These are phyloP conservation scores for Recurvirostra avosetta DNA, from an alignment of 2,113 vertebrate species.

Conservation along the genomic window DNA sequence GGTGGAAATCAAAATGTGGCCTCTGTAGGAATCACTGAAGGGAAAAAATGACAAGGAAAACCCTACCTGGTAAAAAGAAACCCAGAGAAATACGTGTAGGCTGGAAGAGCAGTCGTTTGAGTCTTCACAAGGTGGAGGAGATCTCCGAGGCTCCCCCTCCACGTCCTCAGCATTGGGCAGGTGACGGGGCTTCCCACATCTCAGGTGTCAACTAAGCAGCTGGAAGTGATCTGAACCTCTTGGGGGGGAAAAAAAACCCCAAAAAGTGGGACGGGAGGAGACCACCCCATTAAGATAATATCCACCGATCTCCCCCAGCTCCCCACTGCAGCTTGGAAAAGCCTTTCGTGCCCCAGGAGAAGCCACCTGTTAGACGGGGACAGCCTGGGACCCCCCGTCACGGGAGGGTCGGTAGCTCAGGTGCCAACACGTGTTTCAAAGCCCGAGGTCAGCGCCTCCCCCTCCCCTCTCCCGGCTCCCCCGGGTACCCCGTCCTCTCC, in stretches of 20 bases:
- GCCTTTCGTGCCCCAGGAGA: background rate
- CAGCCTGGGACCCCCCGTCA: background rate
- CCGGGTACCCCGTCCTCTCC: background rate
- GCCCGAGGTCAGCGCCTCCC: background rate
- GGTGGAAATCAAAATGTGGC: background rate
- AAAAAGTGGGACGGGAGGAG: background rate
- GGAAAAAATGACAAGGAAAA: background rate
- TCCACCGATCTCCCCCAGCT: accelerated
- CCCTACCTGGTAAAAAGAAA: background rate
- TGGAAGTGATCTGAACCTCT: background rate
- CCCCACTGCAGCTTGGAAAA: background rate
- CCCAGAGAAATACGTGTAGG: accelerated
- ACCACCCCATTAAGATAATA: background rate
- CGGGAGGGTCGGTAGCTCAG: background rate
- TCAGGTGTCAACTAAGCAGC: background rate
- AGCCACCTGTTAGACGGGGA: background rate
- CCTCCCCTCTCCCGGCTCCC: background rate
- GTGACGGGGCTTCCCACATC: background rate
- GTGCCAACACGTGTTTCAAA: background rate
- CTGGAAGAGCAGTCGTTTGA: background rate
- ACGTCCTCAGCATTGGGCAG: background rate
- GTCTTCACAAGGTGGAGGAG: background rate
- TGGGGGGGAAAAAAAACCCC: background rate
- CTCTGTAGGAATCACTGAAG: background rate
- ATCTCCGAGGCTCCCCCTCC: background rate